Evolutionary conservation across 2,113 vertebrate genomes (phyloP).

Genomic region (Phycodurus eques): DNA sequence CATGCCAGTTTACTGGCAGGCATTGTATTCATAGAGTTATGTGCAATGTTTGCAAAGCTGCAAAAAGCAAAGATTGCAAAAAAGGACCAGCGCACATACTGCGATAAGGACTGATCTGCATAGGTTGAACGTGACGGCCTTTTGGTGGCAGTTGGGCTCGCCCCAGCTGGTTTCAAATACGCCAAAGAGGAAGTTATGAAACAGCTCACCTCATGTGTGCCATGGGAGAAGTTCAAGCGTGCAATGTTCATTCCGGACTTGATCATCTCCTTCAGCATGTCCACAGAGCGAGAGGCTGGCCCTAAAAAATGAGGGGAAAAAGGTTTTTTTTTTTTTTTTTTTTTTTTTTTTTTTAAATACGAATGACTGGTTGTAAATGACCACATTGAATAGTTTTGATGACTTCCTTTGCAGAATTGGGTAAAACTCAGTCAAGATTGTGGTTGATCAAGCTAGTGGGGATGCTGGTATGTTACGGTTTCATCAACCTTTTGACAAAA

Average conservation of each 20-base stretch:
- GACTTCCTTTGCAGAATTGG: no score
- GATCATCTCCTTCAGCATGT: slow-evolving; percentile 94
- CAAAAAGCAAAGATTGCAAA: background rate
- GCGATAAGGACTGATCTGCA: slow-evolving; percentile 43
- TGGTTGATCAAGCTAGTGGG: no score
- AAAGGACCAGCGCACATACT: background rate
- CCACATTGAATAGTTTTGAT: no score
- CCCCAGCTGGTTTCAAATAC: background rate
- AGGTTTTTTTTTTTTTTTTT: no score
- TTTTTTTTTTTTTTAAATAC: no score
- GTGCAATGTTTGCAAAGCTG: slow-evolving; percentile 3
- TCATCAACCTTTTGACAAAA: no score
- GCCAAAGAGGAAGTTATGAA: background rate
- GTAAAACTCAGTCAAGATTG: no score
- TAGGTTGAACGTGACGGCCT: slow-evolving; percentile 6
- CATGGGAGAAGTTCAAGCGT: slow-evolving; percentile 96
- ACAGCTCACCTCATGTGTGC: slow-evolving; percentile 85
- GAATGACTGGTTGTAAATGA: no score
- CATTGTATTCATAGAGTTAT: background rate
- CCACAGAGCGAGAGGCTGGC: slow-evolving; percentile 90
- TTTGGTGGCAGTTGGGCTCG: slow-evolving; percentile 3
- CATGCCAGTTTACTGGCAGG: background rate
- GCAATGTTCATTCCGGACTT: slow-evolving; percentile 99
- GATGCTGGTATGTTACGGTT: no score
- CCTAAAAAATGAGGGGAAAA: slow-evolving; percentile 67